Base-by-base conservation (phyloP, 1,140 invertebrate genomes). In the Bombus pascuorum region DNA sequence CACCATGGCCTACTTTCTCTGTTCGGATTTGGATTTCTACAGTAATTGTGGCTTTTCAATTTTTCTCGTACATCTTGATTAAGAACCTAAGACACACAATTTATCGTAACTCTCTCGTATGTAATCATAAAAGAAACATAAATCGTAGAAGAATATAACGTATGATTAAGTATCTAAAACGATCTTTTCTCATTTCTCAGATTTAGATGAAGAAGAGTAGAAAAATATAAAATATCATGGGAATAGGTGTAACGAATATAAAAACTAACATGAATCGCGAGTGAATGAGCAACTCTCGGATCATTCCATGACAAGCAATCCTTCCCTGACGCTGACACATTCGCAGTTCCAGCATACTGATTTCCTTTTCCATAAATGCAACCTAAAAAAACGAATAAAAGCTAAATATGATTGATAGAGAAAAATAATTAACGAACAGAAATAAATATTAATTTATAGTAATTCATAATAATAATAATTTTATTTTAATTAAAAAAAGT, bases 1-100 rank as follows among this genome's bases (percentile, higher is more conserved):
- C 96, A 97, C 96, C 96, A 97, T 0, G 96, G 96, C n/a, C 91
- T 93, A 2, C 91, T 91, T 59, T 95, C 95, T n/a, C 94, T 95
- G 9, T 86, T 91, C 0, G 95, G 94, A 88, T 95, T 95, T 2
- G 95, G 95, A 93, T 96, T 96, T 81, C 96, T 93, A 86, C 96
- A 97, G 86, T 95, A 95, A 90, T 96, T 96, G 81, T 96, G 96
- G 1, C 83, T 89, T 80, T 90, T 91, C 66, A 96, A 89, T 87
- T 93, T 93, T 6, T 93, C 86, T 65, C 92, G 92, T 47, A 92
- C 82, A 12, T 92, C 90, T 44, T 85, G 68, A 86, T 90, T 91
- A 28, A 88, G 12, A 4, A 94, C 92, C 94, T 95, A 25, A 74
- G 81, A 34, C 72, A 2, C 13, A n/a, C 12, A 6, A 32, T 73